Percentiles rank a stretch among this genome's conserved stretches.
These are phyloP conservation scores for Cherax quadricarinatus DNA, from an alignment of 1,140 invertebrate species.

Conservation along the genomic window DNA sequence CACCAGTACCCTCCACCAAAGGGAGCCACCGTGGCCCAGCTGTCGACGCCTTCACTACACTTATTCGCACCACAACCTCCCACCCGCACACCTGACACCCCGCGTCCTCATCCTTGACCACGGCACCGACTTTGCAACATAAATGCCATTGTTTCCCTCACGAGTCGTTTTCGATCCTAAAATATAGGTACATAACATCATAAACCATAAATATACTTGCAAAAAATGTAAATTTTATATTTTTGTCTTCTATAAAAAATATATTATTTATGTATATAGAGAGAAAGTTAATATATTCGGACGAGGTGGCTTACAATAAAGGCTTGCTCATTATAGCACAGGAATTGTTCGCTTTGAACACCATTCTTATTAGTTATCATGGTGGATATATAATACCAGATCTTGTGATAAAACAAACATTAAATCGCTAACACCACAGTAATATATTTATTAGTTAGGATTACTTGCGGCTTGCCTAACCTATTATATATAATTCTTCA, in stretches of 20 bases:
- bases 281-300: not conserved
- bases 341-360: not conserved
- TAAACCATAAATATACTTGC: not conserved
- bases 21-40: slow-evolving; percentile 9
- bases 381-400: no score
- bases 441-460: no score
- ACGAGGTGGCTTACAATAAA: slow-evolving; percentile 6
- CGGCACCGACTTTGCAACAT: not conserved
- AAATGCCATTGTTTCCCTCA: not conserved
- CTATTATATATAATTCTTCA: no score
- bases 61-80: slow-evolving; percentile 42
- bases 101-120: not conserved
- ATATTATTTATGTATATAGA: no score
- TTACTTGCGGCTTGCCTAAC: no score
- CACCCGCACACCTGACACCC: slow-evolving; percentile 24
- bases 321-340: slow-evolving; percentile 25
- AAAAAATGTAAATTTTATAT: no score
- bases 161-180: not conserved
- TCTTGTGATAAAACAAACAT: no score
- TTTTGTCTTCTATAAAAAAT: no score
- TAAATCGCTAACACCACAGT: no score
- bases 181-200: not conserved
- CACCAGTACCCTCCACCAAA: no score
- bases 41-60: slow-evolving; percentile 49
- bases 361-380: not conserved